These are phyloP conservation scores for Zeus faber DNA, from an alignment of 2,113 vertebrate species.

Conservation along the genomic window DNA sequence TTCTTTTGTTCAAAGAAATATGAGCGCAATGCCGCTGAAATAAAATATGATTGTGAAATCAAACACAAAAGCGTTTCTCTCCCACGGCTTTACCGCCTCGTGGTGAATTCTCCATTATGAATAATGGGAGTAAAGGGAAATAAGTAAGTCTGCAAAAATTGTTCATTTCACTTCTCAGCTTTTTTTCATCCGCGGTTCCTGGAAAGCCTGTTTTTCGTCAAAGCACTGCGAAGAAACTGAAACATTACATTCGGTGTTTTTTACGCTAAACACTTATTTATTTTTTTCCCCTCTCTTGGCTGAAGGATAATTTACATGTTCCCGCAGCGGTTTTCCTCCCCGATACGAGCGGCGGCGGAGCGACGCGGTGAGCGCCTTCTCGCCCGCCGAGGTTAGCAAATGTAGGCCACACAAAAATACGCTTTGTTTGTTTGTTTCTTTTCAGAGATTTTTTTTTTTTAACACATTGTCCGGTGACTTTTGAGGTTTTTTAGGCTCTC, in stretches of 20 bases:
- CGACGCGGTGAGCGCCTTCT: slow-evolving; percentile 23
- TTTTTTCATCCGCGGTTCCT: slow-evolving; percentile 30
- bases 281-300: slow-evolving; percentile 25
- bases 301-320: slow-evolving; percentile 64
- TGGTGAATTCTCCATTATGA: slow-evolving; percentile 35
- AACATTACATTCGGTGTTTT: slow-evolving; percentile 72
- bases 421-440: slow-evolving; percentile 12
- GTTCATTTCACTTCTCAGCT: slow-evolving; percentile 25
- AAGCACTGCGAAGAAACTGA: slow-evolving; percentile 66
- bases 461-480: slow-evolving; percentile 48
- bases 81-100: slow-evolving; percentile 47
- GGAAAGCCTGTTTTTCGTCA: slow-evolving; percentile 36
- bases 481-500: slow-evolving; percentile 38
- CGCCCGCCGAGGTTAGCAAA: slow-evolving; percentile 25
- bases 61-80: slow-evolving; percentile 19
- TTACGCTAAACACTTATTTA: slow-evolving; percentile 47
- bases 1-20: too few relatives aligned
- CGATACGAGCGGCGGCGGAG: slow-evolving; percentile 66
- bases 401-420: slow-evolving; percentile 42
- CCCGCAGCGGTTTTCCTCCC: slow-evolving; percentile 41
- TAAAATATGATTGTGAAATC: slow-evolving; percentile 33
- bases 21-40: too few relatives aligned
- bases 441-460: slow-evolving; percentile 29
- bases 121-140: slow-evolving; percentile 58
- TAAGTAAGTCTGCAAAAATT: too few relatives aligned